Percentiles rank a stretch among this genome's conserved stretches.
Conservation (phyloP, 1,140 invertebrate species). For the Lepidostoma basale region DNA sequence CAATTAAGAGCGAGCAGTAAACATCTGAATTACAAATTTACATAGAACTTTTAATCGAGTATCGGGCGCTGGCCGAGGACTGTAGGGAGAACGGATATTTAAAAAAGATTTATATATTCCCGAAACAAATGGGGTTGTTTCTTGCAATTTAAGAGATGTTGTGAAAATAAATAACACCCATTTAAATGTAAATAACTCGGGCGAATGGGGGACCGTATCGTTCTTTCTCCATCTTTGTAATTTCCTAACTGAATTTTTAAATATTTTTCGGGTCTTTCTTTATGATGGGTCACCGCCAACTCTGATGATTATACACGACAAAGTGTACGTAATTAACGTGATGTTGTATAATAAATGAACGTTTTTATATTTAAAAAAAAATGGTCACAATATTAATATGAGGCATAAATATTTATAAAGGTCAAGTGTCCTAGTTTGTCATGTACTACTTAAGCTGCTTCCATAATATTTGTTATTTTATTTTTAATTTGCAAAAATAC, state of each 20-base stretch:
- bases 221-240: constrained; percentile 17
- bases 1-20: no score
- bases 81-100: constrained; percentile 8
- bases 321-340: no score
- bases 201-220: constrained; percentile 18
- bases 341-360: no score
- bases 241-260: constrained; percentile 26
- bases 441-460: no score
- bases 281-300: constrained; percentile 1
- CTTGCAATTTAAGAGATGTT: constrained; percentile 27
- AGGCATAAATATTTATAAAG: no score
- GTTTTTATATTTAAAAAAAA: no score
- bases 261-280: not conserved
- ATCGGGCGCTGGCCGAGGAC: not conserved
- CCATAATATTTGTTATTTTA: no score
- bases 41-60: not conserved
- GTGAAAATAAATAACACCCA: constrained; percentile 27
- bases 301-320: no score
- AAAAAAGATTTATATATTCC: constrained; percentile 20
- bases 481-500: no score
- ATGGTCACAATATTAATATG: no score
- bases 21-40: not conserved
- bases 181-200: constrained; percentile 31
- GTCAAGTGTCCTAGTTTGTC: no score
- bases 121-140: constrained; percentile 23